Percentiles rank a stretch among this genome's conserved stretches.
phyloP scores from a whole-genome alignment of 1,140 invertebrate genomes.

The Proales similis region DNA sequence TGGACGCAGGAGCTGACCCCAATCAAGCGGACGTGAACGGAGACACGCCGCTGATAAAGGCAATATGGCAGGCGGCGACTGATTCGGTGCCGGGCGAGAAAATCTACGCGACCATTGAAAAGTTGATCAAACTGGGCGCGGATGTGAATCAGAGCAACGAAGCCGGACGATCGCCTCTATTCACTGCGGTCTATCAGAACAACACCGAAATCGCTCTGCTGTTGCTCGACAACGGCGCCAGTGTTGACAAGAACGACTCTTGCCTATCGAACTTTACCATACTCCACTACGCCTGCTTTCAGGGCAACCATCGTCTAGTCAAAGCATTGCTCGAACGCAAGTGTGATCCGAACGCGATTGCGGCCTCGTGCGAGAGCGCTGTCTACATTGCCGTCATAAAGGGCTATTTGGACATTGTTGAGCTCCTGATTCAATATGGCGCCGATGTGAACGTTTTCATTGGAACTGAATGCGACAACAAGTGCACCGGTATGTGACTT shows the following conservation, averaged over 20 bases:
- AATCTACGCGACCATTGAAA: constrained; percentile 1
- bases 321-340: constrained; percentile 18
- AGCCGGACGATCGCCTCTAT: constrained; percentile 2
- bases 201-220: constrained; percentile 22
- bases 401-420: constrained; percentile 69
- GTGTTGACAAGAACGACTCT: neutral
- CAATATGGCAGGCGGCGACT: constrained; percentile 9
- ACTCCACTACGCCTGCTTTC: constrained; percentile 14
- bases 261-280: constrained; percentile 12
- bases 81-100: neutral
- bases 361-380: constrained; percentile 58
- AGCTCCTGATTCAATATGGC: constrained; percentile 67
- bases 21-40: constrained; percentile 34
- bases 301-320: constrained; percentile 7
- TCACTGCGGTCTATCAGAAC: constrained; percentile 31
- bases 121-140: constrained; percentile 7
- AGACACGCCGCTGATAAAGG: constrained; percentile 30
- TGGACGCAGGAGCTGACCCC: constrained; percentile 17
- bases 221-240: constrained; percentile 25
- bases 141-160: constrained; percentile 25
- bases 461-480: constrained; percentile 20
- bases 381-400: constrained; percentile 77
- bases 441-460: constrained; percentile 62
- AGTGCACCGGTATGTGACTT: constrained; percentile 19
- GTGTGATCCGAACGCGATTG: constrained; percentile 26